Percentiles rank a stretch among this genome's conserved stretches.
Conservation (phyloP, 1,140 invertebrate genomes). For the Myzus persicae region DNA sequence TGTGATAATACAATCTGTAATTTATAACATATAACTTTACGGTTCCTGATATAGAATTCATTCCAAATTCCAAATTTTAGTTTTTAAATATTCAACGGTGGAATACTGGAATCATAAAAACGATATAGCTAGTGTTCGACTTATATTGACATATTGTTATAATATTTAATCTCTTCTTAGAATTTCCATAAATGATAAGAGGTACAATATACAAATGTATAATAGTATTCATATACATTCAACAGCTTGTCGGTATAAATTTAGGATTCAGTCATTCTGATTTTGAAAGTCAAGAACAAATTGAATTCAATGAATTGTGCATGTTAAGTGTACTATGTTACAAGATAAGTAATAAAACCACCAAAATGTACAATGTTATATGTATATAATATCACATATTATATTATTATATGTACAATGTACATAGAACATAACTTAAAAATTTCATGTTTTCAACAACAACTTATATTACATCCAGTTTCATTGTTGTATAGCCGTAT, state of each 20-base stretch:
- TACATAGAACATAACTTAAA: too few species aligned
- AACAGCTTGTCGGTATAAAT: neutral
- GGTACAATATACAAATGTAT: too few species aligned
- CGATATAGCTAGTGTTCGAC: too few species aligned
- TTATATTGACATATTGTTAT: neutral
- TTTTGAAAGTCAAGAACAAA: neutral
- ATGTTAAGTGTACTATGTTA: neutral
- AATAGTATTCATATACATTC: neutral
- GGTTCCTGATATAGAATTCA: too few species aligned
- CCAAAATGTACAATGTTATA: neutral
- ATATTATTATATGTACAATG: neutral
- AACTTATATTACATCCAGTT: neutral
- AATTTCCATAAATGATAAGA: neutral
- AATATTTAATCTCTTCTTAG: neutral
- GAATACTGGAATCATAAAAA: too few species aligned
- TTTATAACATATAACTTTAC: too few species aligned
- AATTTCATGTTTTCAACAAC: neutral
- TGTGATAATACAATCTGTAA: too few species aligned
- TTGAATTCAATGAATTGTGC: neutral
- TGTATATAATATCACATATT: too few species aligned
- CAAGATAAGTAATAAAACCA: neutral
- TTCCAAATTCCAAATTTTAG: too few species aligned
- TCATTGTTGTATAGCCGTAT: neutral
- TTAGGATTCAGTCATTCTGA: neutral
- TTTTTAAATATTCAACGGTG: too few species aligned